A percentile compares a stretch with the other conserved stretches of the same genome.
phyloP scores from a whole-genome alignment of 1,140 invertebrate species.

The Bathynomus jamesi region DNA sequence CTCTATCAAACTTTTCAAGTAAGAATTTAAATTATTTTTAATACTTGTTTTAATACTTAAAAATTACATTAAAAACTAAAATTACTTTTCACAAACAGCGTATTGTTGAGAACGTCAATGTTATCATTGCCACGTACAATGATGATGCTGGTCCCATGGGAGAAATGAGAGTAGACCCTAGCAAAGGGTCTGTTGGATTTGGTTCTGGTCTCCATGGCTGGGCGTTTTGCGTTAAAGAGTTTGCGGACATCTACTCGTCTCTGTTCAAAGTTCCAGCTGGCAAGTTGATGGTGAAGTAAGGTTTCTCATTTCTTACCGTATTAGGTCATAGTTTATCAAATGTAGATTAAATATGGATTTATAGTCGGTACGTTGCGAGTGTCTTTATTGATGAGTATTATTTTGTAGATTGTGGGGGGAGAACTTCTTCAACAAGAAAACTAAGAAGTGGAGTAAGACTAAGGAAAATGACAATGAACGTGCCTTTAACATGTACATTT shows the following conservation, averaged over 20 bases:
- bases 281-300: slow-evolving; percentile 82
- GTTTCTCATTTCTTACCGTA: no score
- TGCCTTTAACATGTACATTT: slow-evolving; percentile 96
- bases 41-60: neutral
- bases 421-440: slow-evolving; percentile 94
- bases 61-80: neutral
- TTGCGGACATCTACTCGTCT: slow-evolving; percentile 96
- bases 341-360: no score
- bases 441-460: slow-evolving; percentile 95
- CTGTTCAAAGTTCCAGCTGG: slow-evolving; percentile 97
- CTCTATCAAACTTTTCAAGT: slow-evolving; percentile 93
- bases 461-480: slow-evolving; percentile 81
- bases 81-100: slow-evolving; percentile 52
- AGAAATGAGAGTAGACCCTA: slow-evolving; percentile 91
- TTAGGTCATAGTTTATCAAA: no score
- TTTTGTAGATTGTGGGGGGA: slow-evolving; percentile 77
- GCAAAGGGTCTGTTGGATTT: slow-evolving; percentile 97
- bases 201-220: slow-evolving; percentile 98
- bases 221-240: slow-evolving; percentile 99
- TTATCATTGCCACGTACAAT: slow-evolving; percentile 99
- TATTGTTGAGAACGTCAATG: slow-evolving; percentile 99
- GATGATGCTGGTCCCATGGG: slow-evolving; percentile 98
- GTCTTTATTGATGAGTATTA: no score
- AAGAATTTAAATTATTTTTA: neutral
- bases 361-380: no score